phyloP scores from a whole-genome alignment of 2,888 invertebrate species.

The Phoenoteleia sp. region DNA sequence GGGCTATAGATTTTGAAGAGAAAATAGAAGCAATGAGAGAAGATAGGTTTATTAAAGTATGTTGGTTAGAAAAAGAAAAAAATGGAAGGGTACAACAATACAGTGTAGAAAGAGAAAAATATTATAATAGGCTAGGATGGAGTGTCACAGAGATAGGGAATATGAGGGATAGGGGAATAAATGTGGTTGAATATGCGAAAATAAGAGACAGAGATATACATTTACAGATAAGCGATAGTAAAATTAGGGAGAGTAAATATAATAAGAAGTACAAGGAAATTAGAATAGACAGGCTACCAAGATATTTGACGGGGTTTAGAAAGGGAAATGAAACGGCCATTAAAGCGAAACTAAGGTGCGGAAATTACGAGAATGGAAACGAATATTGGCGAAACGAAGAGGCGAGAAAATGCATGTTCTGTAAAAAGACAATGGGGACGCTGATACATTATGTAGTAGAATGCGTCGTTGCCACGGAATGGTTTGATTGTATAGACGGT shows the following conservation, averaged over 20 bases:
- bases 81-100: neutral
- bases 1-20: too few relatives aligned
- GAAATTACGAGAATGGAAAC: neutral
- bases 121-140: neutral
- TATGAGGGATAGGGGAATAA: neutral
- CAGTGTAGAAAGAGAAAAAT: neutral
- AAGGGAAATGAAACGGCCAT: neutral
- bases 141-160: neutral
- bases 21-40: too few relatives aligned
- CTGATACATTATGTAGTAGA: neutral
- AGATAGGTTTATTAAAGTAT: neutral
- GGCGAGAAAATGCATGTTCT: neutral
- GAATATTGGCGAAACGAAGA: neutral
- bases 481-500: neutral
- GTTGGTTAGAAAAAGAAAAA: neutral
- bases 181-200: neutral
- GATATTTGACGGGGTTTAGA: neutral
- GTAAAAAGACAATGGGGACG: neutral
- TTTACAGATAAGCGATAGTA: neutral
- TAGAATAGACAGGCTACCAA: neutral
- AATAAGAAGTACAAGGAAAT: neutral
- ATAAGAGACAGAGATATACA: neutral
- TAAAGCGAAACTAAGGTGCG: neutral
- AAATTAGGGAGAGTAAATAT: neutral
- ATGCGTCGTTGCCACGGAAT: neutral